Evolutionary conservation across 1,140 invertebrate species (phyloP).

Genomic region (Plectrocnemia conspersa): DNA sequence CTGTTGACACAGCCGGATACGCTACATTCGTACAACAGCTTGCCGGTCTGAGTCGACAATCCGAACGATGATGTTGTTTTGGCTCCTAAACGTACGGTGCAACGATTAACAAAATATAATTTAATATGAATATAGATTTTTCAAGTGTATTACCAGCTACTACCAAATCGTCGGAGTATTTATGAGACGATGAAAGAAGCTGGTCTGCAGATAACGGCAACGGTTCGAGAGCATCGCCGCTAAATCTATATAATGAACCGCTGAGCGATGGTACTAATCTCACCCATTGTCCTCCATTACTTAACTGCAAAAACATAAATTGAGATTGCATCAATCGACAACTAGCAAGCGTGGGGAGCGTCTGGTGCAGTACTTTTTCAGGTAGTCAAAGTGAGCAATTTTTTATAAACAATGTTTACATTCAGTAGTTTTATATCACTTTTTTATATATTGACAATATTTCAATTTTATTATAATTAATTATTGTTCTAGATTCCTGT

Average conservation of each 20-base stretch:
- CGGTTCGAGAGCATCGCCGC: slow-evolving; percentile 81
- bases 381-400: too few species aligned
- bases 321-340: too few species aligned
- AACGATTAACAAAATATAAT: not conserved
- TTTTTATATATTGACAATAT: too few species aligned
- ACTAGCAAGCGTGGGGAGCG: too few species aligned
- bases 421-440: too few species aligned
- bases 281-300: slow-evolving; percentile 78
- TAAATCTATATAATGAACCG: slow-evolving; percentile 85
- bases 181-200: slow-evolving; percentile 77
- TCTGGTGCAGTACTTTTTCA: too few species aligned
- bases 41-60: slow-evolving; percentile 69
- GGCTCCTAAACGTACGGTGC: slow-evolving; percentile 48
- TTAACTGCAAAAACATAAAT: slow-evolving; percentile 59
- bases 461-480: too few species aligned
- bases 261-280: slow-evolving; percentile 86
- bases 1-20: slow-evolving; percentile 65
- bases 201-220: slow-evolving; percentile 81
- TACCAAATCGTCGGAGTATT: slow-evolving; percentile 78
- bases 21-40: slow-evolving; percentile 73
- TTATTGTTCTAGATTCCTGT: too few species aligned
- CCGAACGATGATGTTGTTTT: slow-evolving; percentile 66
- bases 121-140: slow-evolving; percentile 9
- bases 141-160: slow-evolving; percentile 64
- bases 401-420: too few species aligned